Conservation (phyloP, 2,113 vertebrate genomes). For the Heterocephalus glaber region DNA sequence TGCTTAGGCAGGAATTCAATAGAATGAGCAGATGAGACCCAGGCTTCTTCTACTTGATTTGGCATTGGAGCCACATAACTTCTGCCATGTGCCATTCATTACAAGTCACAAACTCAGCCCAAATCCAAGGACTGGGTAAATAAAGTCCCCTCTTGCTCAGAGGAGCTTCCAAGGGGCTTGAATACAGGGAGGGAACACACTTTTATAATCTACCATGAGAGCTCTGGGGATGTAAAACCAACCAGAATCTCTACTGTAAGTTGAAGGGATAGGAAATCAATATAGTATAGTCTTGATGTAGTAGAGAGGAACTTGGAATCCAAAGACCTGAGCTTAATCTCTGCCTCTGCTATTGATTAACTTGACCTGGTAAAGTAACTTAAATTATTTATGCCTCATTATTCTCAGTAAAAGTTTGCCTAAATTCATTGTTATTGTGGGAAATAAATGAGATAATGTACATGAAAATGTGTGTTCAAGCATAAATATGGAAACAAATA, state of each 20-base stretch:
- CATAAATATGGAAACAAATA: not conserved
- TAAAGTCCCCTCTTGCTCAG: not conserved
- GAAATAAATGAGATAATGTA: slow-evolving; percentile 18
- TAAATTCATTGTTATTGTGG: not conserved
- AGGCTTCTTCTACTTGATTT: not conserved
- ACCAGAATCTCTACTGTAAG: slow-evolving; percentile 16
- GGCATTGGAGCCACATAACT: not conserved
- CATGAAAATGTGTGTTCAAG: not conserved
- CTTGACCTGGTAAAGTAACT: not conserved
- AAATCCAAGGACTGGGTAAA: not conserved
- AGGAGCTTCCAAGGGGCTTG: not conserved
- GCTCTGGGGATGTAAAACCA: not conserved
- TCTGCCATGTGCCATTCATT: not conserved
- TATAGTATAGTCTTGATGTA: slow-evolving; percentile 14
- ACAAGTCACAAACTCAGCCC: not conserved
- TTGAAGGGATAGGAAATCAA: slow-evolving; percentile 65
- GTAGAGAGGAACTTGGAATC: not conserved
- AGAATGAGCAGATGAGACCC: not conserved
- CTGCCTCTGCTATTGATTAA: slow-evolving; percentile 40
- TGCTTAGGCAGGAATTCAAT: not conserved
- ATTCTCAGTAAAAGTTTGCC: not conserved
- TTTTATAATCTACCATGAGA: not conserved
- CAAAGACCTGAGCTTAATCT: slow-evolving; percentile 50
- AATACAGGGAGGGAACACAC: not conserved
- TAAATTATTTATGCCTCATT: slow-evolving; percentile 12